Evolutionary conservation across 2,888 invertebrate genomes (phyloP).

Genomic region (Epirrita christyi): DNA sequence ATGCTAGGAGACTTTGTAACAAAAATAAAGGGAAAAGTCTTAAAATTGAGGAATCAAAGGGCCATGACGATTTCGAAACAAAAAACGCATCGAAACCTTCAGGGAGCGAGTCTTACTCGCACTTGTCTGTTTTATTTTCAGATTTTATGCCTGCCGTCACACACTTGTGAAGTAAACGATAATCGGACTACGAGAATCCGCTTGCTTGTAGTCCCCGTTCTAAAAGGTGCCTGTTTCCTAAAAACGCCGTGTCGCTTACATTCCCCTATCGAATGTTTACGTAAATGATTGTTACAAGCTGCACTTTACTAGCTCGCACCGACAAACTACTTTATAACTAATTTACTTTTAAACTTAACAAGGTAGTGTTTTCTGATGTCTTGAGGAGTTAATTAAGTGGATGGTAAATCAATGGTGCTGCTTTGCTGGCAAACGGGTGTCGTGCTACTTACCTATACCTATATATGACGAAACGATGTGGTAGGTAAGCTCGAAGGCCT

Average conservation of each 20-base stretch:
- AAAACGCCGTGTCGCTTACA: slow-evolving; percentile 51
- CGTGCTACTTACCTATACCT: too few species aligned
- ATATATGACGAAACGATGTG: too few species aligned
- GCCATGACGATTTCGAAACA: too few species aligned
- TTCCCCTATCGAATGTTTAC: slow-evolving; percentile 50
- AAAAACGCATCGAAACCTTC: too few species aligned
- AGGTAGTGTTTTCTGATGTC: slow-evolving; percentile 21
- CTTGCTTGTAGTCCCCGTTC: background rate
- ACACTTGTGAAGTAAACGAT: background rate
- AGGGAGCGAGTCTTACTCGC: too few species aligned
- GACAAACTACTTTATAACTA: slow-evolving; percentile 40
- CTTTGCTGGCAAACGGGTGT: too few species aligned
- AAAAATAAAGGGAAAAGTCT: too few species aligned
- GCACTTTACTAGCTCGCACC: slow-evolving; percentile 37
- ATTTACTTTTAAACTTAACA: slow-evolving; percentile 42
- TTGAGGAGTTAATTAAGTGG: slow-evolving; percentile 21
- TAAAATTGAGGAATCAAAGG: too few species aligned
- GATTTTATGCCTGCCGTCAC: background rate
- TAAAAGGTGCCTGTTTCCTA: slow-evolving; percentile 52
- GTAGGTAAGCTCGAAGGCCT: too few species aligned
- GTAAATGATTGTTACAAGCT: slow-evolving; percentile 51
- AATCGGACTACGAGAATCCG: background rate
- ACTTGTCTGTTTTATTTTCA: too few species aligned
- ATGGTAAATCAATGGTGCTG: too few species aligned
- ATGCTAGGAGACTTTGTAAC: too few species aligned